Conservation (phyloP, 2,888 invertebrate genomes). For the Thysanoteuthis rhombus region DNA sequence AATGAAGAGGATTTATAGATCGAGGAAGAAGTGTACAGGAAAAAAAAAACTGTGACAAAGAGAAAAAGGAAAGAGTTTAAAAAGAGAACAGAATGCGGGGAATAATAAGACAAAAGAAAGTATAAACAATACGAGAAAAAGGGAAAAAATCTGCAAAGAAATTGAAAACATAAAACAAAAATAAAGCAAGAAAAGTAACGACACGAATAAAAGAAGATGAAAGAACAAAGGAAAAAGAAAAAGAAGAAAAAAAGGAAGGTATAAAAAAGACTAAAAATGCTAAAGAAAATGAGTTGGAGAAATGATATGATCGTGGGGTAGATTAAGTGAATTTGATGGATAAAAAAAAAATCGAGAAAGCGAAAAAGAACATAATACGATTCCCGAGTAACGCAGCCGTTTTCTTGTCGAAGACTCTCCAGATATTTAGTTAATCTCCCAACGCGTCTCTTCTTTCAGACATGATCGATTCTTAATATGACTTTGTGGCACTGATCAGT, state of each 20-base stretch:
- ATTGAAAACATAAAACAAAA: too few species aligned
- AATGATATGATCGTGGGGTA: neutral
- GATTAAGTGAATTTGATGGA: neutral
- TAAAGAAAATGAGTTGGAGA: too few species aligned
- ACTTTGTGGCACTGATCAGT: conserved; percentile 12
- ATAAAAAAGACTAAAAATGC: neutral
- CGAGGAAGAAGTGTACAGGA: too few species aligned
- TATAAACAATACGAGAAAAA: too few species aligned
- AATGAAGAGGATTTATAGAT: too few species aligned
- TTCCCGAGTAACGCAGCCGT: neutral
- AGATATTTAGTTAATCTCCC: neutral
- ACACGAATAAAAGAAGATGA: too few species aligned
- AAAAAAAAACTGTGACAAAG: too few species aligned
- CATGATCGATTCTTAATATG: neutral
- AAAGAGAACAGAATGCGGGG: too few species aligned
- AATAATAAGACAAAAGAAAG: too few species aligned
- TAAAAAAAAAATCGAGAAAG: neutral
- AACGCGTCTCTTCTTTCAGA: neutral
- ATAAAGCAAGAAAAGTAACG: too few species aligned
- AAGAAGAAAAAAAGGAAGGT: neutral
- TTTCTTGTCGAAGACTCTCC: neutral
- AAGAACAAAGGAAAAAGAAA: neutral
- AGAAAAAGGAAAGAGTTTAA: too few species aligned
- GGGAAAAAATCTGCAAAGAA: too few species aligned
- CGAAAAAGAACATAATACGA: neutral